A percentile compares a stretch with the other conserved stretches of the same genome.
phyloP scores from a whole-genome alignment of 1,140 invertebrate species.

The Melitaea cinxia region DNA sequence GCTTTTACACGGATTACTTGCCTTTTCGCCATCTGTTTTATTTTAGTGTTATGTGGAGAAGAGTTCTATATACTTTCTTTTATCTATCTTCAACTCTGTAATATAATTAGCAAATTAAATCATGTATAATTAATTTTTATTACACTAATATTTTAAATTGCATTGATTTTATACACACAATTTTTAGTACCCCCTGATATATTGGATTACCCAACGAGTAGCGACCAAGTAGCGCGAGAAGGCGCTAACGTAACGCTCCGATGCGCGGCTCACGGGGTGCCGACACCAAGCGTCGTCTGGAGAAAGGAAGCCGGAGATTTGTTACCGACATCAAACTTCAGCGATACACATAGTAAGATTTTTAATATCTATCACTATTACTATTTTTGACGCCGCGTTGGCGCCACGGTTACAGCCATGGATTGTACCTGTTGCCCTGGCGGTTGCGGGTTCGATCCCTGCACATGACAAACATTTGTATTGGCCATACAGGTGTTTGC shows the following conservation, averaged over 20 bases:
- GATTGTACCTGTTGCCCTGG: no score
- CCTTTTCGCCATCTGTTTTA: conserved; percentile 2
- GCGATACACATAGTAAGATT: conserved; percentile 71
- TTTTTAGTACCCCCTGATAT: conserved; percentile 92
- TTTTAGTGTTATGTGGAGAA: background rate
- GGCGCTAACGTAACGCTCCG: conserved; percentile 91
- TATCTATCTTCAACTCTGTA: background rate
- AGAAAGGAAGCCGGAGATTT: conserved; percentile 89
- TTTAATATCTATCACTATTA: background rate
- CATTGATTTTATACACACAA: background rate
- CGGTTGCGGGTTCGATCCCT: no score
- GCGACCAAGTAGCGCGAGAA: conserved; percentile 93
- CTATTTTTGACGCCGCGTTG: no score
- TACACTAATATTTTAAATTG: background rate
- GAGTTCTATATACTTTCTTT: background rate
- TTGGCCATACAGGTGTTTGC: no score
- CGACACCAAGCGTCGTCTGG: conserved; percentile 91
- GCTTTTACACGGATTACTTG: conserved; percentile 18
- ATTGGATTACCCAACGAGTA: conserved; percentile 91
- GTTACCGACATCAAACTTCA: conserved; percentile 81
- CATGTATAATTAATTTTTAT: no score
- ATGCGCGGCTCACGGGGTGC: conserved; percentile 91
- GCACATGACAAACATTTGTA: no score
- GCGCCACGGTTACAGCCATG: no score
- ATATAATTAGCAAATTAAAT: background rate